Base-by-base conservation (phyloP, 2,113 vertebrate genomes). In the Galeopterus variegatus region DNA sequence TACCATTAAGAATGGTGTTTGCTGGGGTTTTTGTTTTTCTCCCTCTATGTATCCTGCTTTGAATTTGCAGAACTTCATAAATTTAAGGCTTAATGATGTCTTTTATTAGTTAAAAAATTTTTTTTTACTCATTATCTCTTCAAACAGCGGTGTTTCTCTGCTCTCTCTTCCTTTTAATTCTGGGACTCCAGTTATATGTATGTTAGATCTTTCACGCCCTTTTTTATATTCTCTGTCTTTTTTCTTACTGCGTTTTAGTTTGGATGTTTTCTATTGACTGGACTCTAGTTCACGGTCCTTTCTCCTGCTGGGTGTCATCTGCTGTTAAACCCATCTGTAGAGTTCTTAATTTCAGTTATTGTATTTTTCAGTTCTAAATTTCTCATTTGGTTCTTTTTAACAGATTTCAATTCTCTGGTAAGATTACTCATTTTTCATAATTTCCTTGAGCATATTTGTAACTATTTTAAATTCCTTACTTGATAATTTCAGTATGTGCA, bases 141-240 rank as follows among this genome's bases (percentile, higher is more conserved):
- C 18, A 13, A 26, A 5, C 41, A 0, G 33, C 0, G 14, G 24
- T 0, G 21, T 2, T 1, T 10, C 41, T 26, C 45, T 5, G 5
- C 7, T 75, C 12, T 11, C n/a, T 1, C n/a, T 21, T 11, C 8
- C 5, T 6, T 41, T 26, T 6, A 45, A 5, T 21, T 41, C 2
- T 2, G 28, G 54, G 21, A 15, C 60, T 31, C 23, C n/a, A 14
- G 14, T 36, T 5, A 4, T 6, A 36, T 6, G 19, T 8, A 3
- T 54, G 12, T 60, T 45, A 21, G 36, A 11, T 15, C 45, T n/a
- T 19, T 14, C 17, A 15, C 6, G 6, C 6, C 18, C 48, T 36
- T 19, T 17, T n/a, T 60, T 19, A n/a, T 1, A 3, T 18, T 48
- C 52, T 14, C 41, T 12, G 1, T 1, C 81, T 9, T 33, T 50